phyloP scores from a whole-genome alignment of 2,113 vertebrate species.

The Spheniscus mendiculus region DNA sequence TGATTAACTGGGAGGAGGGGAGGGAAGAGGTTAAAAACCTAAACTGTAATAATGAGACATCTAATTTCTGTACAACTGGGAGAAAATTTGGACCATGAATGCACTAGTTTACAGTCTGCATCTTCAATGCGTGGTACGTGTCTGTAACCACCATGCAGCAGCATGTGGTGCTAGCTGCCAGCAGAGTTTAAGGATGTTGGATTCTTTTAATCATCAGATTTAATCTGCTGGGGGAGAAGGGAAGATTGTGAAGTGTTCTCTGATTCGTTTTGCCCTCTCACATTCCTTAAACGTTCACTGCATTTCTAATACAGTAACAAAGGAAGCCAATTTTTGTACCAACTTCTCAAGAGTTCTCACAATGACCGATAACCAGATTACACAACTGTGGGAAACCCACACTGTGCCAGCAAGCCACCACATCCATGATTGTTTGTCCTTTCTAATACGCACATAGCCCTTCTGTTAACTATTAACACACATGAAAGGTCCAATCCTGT shows the following conservation, averaged over 20 bases:
- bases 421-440: neutral
- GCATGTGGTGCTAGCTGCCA: neutral
- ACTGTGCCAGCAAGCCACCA: neutral
- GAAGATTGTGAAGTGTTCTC: neutral
- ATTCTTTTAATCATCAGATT: neutral
- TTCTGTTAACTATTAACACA: slow-evolving; percentile 52
- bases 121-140: neutral
- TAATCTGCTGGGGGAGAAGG: neutral
- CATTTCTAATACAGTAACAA: neutral
- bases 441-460: neutral
- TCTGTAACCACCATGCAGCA: neutral
- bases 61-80: neutral
- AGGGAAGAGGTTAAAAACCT: neutral
- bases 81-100: neutral
- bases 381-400: slow-evolving; percentile 38
- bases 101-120: neutral
- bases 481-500: neutral
- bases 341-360: neutral
- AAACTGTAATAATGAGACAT: neutral
- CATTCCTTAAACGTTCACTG: neutral
- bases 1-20: neutral
- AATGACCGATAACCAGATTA: neutral
- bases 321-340: neutral
- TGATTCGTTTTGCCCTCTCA: neutral
- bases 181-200: neutral